Percentiles rank a stretch among this genome's conserved stretches.
Conservation (phyloP, 2,113 vertebrate genomes). For the Vidua chalybeata region DNA sequence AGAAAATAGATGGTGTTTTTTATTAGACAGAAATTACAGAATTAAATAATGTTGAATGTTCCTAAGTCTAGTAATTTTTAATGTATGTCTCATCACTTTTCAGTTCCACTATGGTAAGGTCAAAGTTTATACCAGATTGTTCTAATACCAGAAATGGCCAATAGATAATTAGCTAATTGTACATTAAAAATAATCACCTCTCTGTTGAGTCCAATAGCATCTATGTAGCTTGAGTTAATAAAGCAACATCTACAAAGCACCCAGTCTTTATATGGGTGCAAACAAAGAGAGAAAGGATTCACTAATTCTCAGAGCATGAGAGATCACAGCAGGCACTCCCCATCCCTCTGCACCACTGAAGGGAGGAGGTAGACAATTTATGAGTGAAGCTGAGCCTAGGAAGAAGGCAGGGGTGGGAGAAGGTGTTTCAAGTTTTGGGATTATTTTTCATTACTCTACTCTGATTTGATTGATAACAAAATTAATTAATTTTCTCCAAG, state of each 20-base stretch:
- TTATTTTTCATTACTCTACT: neutral
- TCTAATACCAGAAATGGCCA: neutral
- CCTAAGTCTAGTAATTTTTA: neutral
- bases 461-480: neutral
- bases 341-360: neutral
- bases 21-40: neutral
- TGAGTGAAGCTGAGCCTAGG: neutral
- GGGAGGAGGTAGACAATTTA: neutral
- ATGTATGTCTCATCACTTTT: neutral
- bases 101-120: neutral
- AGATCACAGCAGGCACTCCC: neutral
- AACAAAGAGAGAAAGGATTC: neutral
- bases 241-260: accelerated
- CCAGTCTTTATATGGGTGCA: neutral
- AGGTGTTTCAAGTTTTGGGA: neutral
- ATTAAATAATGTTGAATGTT: neutral
- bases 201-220: neutral
- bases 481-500: neutral
- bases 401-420: neutral
- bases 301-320: neutral
- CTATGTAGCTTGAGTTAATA: neutral
- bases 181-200: neutral
- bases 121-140: neutral
- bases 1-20: neutral
- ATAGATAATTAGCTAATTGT: neutral